A percentile compares a stretch with the other conserved stretches of the same genome.
Evolutionary conservation across 2,888 invertebrate species (phyloP).

Genomic region (Scaptomyza tumidula): DNA sequence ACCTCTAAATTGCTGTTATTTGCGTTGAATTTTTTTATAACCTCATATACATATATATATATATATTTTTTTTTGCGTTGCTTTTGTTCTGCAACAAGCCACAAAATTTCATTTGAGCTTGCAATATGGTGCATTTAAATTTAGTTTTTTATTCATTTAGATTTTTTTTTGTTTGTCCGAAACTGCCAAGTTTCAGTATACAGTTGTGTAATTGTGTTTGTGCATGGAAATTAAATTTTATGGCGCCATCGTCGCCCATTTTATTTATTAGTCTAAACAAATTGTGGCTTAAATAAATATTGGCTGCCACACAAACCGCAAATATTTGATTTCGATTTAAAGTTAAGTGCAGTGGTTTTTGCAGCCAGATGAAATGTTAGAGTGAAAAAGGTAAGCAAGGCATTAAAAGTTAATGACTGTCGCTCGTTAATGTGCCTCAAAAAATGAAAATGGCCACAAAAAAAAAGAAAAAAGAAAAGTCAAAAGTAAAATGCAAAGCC

Average conservation of each 20-base stretch:
- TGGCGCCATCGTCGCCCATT: constrained; percentile 43
- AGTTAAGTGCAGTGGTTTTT: constrained; percentile 29
- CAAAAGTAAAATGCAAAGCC: constrained; percentile 38
- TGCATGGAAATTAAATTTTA: constrained; percentile 60
- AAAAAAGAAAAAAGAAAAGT: constrained; percentile 23
- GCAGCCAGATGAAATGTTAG: no score
- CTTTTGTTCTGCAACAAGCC: constrained; percentile 59
- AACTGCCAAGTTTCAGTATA: background rate
- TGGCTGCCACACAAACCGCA: constrained; percentile 42
- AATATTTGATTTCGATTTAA: constrained; percentile 70
- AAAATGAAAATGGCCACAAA: constrained; percentile 53
- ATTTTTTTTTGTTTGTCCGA: constrained; percentile 1
- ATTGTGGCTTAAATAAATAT: constrained; percentile 57
- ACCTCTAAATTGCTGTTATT: constrained; percentile 19
- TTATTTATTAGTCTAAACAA: constrained; percentile 61
- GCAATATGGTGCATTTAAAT: constrained; percentile 76
- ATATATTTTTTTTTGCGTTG: constrained; percentile 11
- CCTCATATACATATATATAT: background rate
- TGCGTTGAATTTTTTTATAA: constrained; percentile 20
- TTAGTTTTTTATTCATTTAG: constrained; percentile 36
- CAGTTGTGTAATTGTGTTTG: constrained; percentile 11
- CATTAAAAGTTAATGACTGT: constrained; percentile 73
- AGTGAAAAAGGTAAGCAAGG: constrained; percentile 1
- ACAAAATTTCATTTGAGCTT: constrained; percentile 77
- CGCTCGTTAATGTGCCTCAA: constrained; percentile 54